Base-by-base conservation (phyloP, 2,113 vertebrate genomes). In the Phylloscopus trochiloides region DNA sequence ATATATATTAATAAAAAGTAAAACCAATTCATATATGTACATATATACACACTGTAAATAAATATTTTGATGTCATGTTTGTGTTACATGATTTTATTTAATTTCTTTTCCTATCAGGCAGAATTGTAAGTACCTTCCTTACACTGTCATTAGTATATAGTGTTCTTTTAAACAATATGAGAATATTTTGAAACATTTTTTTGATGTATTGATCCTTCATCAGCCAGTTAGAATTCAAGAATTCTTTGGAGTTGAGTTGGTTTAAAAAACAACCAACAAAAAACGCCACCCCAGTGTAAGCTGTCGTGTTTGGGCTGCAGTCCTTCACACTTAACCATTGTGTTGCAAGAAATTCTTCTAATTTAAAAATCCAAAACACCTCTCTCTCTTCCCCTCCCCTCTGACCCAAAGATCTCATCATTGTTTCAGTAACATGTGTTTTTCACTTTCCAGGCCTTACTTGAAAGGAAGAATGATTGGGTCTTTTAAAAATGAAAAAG, bases 21-120 rank as follows among this genome's bases (percentile, higher is more conserved):
- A 90, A 90, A 51, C 7, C 0, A 52, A 48, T 50, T 42, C 2
- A 50, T 91, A 12, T 63, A 48, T 86, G 47, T 77, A 26, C 58
- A 47, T 81, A 36, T 51, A 76, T 17, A 42, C 1, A 66, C 9
- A 59, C 14, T 93, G 85, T 90, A 94, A 97, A 95, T 96, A 95
- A 90, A 88, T 74, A 77, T 59, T 55, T 86, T 74, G 36, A 9
- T 88, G 85, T 55, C 63, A 28, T 55, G 16, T 45, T 77, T 74
- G 32, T 73, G 38, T 57, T 88, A 15, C 14, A 8, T 52, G 21
- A 16, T 83, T 75, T 34, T 73, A 42, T 76, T 92, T 79, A 34
- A 67, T 75, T 63, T 78, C 10, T 85, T 88, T 84, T 92, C 32
- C 12, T 48, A 7, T 50, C 21, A 47, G 17, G 22, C 22, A 82